A percentile compares a stretch with the other conserved stretches of the same genome.
phyloP scores from a whole-genome alignment of 2,113 vertebrate species.

The Aleadryas rufinucha region DNA sequence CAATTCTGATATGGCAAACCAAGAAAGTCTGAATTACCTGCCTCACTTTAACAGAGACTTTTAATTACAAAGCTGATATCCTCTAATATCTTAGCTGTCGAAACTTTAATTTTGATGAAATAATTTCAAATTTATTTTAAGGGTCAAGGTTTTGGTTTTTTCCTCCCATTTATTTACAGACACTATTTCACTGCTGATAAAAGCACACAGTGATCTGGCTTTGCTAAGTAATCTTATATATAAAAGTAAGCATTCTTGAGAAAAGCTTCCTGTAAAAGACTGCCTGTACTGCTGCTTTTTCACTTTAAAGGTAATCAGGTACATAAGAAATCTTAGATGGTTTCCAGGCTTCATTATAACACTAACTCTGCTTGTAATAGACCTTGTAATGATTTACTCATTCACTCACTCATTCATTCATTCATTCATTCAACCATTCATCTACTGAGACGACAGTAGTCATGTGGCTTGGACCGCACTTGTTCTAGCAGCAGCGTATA shows the following conservation, averaged over 20 bases:
- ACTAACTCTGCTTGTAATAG: constrained; percentile 1
- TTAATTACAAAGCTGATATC: background rate
- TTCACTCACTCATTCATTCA: background rate
- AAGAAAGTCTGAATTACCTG: background rate
- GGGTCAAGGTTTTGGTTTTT: background rate
- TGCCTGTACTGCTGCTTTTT: background rate
- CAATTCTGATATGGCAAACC: background rate
- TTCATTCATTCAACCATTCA: constrained; percentile 28
- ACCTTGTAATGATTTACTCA: constrained; percentile 59
- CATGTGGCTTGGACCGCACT: background rate
- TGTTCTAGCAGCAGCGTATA: background rate
- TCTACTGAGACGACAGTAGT: background rate
- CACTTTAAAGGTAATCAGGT: background rate
- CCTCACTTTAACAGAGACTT: background rate
- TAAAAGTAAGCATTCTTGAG: background rate
- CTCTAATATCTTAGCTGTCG: background rate
- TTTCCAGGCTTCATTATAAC: background rate
- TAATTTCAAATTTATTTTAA: background rate
- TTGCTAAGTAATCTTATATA: background rate
- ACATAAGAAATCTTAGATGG: background rate
- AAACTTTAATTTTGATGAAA: background rate
- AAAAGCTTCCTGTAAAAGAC: background rate
- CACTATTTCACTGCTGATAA: background rate
- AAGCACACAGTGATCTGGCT: background rate
- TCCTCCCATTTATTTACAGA: background rate